Conservation (phyloP, 2,888 invertebrate genomes). For the Diadegma fenestrale region DNA sequence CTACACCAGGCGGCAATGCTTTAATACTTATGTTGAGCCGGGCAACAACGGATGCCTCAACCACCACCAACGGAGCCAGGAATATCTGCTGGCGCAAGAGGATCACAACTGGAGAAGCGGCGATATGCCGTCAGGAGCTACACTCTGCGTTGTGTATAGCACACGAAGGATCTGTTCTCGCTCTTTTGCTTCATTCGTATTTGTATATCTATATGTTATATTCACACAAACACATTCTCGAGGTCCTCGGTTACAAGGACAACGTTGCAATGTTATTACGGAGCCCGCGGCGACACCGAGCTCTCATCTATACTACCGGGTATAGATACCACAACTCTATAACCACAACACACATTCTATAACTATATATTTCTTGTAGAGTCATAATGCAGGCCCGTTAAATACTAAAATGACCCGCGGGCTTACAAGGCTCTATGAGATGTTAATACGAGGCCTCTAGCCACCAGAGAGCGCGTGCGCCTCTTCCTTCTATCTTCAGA, state of each 20-base stretch:
- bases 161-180: background rate
- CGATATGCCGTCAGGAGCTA: constrained; percentile 36
- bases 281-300: constrained; percentile 47
- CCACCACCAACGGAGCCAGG: constrained; percentile 26
- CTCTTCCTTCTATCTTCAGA: constrained; percentile 50
- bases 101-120: constrained; percentile 25
- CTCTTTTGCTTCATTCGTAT: constrained; percentile 24
- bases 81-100: constrained; percentile 24
- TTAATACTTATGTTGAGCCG: constrained; percentile 76
- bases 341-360: constrained; percentile 11
- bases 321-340: constrained; percentile 44
- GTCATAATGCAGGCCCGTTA: constrained; percentile 79
- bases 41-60: constrained; percentile 45
- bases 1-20: constrained; percentile 74
- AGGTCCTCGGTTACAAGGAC: constrained; percentile 50
- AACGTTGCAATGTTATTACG: constrained; percentile 55
- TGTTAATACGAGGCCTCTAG: constrained; percentile 77
- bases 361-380: constrained; percentile 68
- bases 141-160: constrained; percentile 2
- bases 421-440: constrained; percentile 78
- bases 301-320: constrained; percentile 40
- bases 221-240: constrained; percentile 23
- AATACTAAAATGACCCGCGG: constrained; percentile 80
- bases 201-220: background rate
- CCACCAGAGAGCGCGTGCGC: constrained; percentile 70